A percentile compares a stretch with the other conserved stretches of the same genome.
Conservation (phyloP, 1,140 invertebrate species). For the Anastrepha ludens region DNA sequence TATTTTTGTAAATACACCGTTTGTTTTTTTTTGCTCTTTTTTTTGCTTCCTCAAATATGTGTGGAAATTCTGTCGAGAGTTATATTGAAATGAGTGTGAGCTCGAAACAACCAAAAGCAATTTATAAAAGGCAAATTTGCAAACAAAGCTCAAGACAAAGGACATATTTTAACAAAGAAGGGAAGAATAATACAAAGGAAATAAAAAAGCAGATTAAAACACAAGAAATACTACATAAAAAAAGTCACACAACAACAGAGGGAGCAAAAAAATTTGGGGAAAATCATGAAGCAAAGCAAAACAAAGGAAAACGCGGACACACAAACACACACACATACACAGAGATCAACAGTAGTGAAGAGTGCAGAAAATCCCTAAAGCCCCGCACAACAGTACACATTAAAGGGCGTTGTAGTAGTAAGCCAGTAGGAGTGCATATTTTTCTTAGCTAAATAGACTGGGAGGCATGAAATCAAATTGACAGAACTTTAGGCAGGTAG, state of each 20-base stretch:
- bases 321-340: neutral
- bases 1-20: too few relatives aligned
- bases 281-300: neutral
- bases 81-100: neutral
- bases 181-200: neutral
- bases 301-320: neutral
- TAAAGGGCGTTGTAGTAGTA: neutral
- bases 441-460: neutral
- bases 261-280: neutral
- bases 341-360: neutral
- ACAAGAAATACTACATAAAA: neutral
- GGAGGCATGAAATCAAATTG: neutral
- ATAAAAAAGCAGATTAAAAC: neutral
- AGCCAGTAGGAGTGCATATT: neutral
- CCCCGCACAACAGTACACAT: neutral
- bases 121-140: conserved; percentile 18
- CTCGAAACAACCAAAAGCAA: neutral
- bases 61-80: neutral
- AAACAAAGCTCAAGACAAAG: conserved; percentile 6
- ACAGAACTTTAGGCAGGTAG: neutral
- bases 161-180: neutral
- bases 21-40: neutral
- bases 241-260: neutral
- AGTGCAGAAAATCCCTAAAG: neutral
- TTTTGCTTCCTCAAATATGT: neutral